Percentiles rank a stretch among this genome's conserved stretches.
These are phyloP conservation scores for Alcedo quadribrachys DNA, from an alignment of 2,797 vertebrate species.

Conservation along the genomic window DNA sequence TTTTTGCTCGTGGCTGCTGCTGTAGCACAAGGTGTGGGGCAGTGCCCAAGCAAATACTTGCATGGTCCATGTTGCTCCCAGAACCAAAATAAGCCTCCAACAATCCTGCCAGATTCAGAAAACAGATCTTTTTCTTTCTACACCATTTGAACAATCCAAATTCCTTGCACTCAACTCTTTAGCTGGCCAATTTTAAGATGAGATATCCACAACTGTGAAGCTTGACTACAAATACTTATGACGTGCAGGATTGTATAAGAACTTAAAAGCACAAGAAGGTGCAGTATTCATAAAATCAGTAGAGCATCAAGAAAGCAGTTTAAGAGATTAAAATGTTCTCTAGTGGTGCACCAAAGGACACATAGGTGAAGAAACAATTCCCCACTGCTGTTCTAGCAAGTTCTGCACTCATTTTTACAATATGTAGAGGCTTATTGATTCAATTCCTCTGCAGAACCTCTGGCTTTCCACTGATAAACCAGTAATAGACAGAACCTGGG, in stretches of 20 bases:
- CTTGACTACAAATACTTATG: background rate
- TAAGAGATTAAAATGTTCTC: background rate
- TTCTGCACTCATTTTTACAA: background rate
- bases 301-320: background rate
- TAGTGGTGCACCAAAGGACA: background rate
- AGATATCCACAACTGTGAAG: background rate
- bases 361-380: background rate
- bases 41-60: background rate
- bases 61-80: background rate
- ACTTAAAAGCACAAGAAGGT: background rate
- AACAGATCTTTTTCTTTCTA: background rate
- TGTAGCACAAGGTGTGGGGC: background rate
- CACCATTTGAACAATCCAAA: background rate
- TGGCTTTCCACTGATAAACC: background rate
- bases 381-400: background rate
- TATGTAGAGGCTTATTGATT: background rate
- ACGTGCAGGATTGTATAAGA: rapidly evolving
- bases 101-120: background rate
- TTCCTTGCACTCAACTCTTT: background rate
- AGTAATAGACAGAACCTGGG: background rate
- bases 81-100: rapidly evolving
- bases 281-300: background rate
- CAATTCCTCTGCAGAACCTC: background rate
- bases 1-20: background rate
- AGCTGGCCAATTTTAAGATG: background rate